Base-by-base conservation (phyloP, 2,113 vertebrate species). In the Pelodiscus sinensis region DNA sequence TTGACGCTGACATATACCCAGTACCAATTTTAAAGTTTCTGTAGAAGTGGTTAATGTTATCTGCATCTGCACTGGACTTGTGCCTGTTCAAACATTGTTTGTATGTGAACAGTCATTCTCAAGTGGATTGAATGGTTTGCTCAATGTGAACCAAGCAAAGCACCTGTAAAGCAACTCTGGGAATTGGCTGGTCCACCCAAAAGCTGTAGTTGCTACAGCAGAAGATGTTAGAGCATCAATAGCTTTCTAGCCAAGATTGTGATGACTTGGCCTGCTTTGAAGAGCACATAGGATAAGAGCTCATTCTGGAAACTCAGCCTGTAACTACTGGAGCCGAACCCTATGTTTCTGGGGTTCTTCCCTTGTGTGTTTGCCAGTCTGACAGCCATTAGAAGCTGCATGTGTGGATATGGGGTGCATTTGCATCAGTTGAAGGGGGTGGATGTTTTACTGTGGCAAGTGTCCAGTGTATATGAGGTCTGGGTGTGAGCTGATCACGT, bases 21-120 rank as follows among this genome's bases (percentile, higher is more conserved):
- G 10, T 56, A 60, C 25, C 15, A 0, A 65, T 19, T 25, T 1
- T 10, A 31, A 79, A 54, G 60, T 25, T 57, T 31, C 62, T 65
- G 31, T 65, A 65, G 29, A n/a, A 62, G 27, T 62, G 60, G 60
- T 62, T 62, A 31, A n/a, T 65, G 29, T 57, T 7, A 12, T 44
- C 82, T 0, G 0, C 8, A 14, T 44, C 82, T 0, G 0, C 8
- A 29, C 0, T 0, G 82, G 80, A 56, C 71, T 44, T 4, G 19
- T 77, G 79, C 65, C 22, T 35, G 79, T 35, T 86, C n/a, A 68
- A 68, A 9, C 29, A 25, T 24, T n/a, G 31, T 68, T n/a, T n/a
- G 31, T 31, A 18, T 68, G 80, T 5, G 38, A 86, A 78, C 73
- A 2, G 82, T 85, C 77, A 85, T 60, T 79, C n/a, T 8, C 38